Evolutionary conservation across 2,888 invertebrate species (phyloP), one percentile per base, ranked within the genome.

Genomic region (Geotrupes spiniger): DNA sequence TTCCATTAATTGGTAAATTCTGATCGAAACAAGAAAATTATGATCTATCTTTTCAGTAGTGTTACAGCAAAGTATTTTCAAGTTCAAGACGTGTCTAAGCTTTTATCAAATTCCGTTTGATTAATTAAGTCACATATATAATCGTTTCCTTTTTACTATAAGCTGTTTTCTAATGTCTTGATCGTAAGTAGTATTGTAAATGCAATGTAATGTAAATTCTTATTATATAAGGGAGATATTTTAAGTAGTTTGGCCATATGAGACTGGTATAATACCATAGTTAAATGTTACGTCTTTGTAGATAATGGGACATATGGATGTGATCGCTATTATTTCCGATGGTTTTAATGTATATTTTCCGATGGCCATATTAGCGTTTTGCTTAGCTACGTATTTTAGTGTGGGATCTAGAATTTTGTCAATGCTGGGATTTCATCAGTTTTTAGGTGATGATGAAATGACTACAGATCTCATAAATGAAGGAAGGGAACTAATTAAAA

Each of bases 231-330:
- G n/a, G n/a, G n/a, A n/a, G n/a, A 28, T 14, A 31, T 40, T 6
- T 42, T 12, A 40, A 5, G 36, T 10, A 15, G 11, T 42, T 29
- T 40, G 5, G 28, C 5, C 10, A 9, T 28, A 28, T 31, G 12
- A 33, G 10, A 36, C 5, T 41, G 9, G 41, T 36, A 4, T 36
- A 9, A 28, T 14, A 44, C 11, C 15, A 1, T 17, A 28, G 11
- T 11, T 40, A 1, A n/a, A n/a, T n/a, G 26, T 26, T n/a, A 11
- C 16, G 8, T 42, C 51, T 55, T 51, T 61, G 5, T 64, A 87
- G 89, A 86, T 96, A 61, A 99, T 99, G 98, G 99, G 99, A 0
- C 98, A 99, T 71, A 93, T 99, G 95, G 97, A 98, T 73, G 95
- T 99, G 0, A 86, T 99, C 45, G 88, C 91, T 17, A 92, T 99